Evolutionary conservation across 2,113 vertebrate species (phyloP), one percentile per base, ranked within the genome.

Genomic region (Tetrax tetrax): DNA sequence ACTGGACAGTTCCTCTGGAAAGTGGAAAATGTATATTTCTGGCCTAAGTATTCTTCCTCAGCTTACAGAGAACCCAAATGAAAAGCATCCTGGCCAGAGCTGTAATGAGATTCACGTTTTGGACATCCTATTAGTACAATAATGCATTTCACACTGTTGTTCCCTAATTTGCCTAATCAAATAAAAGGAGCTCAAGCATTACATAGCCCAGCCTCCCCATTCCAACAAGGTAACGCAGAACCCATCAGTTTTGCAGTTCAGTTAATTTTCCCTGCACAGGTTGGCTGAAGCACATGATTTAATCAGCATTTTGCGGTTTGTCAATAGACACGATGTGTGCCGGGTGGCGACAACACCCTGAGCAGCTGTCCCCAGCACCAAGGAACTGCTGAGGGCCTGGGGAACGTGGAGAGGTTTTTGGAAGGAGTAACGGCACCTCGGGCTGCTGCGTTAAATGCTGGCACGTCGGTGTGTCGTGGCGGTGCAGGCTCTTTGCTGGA

Each of bases 121-220:
- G 91, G 93, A 93, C 84, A 77, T 91, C 53, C 25, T 51, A 65
- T 85, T 81, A 65, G 74, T 87, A 85, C 89, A 96, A 56, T 75
- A 94, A 94, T 91, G 89, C 93, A 95, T 97, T 95, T 96, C 93
- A 96, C 91, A 97, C 87, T 76, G 89, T 91, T 96, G 93, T 97
- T 94, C 89, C 93, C 84, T 96, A 85, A 96, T 97, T 93, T 93
- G 84, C 87, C 78, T 95, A 95, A 96, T 96, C 94, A 91, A 94
- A 94, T 96, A 76, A 95, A 84, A 87, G 87, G 83, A 97, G 87
- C 96, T 89, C 87, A 94, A 91, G 93, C 93, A 94, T 96, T 90
- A 91, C 83, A 21, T 35, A 93, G 84, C 89, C 89, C 95, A 80
- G 54, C 94, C 93, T 94, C 81, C 65, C 70, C 3, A 0, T 87